Evolutionary conservation across 2,113 vertebrate species (phyloP).

Genomic region (Nasalis larvatus): DNA sequence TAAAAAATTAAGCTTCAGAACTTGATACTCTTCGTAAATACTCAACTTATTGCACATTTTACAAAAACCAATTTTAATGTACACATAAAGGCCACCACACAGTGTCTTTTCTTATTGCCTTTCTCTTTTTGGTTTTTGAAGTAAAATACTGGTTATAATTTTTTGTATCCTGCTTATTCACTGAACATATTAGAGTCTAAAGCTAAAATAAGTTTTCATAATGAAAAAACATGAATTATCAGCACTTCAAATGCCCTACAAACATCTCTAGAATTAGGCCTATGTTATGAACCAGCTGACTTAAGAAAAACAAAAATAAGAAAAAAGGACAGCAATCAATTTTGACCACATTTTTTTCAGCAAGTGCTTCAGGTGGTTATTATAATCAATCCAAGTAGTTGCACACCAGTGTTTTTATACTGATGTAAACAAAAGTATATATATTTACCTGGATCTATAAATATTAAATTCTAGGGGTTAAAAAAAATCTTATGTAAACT

Average conservation of each 20-base stretch:
- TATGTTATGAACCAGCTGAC: constrained; percentile 5
- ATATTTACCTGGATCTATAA: constrained; percentile 37
- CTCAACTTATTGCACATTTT: constrained; percentile 60
- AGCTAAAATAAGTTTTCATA: constrained; percentile 50
- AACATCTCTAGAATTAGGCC: constrained; percentile 38
- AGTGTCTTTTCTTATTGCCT: constrained; percentile 35
- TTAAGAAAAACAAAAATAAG: constrained; percentile 1
- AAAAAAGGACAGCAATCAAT: constrained; percentile 35
- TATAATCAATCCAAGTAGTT: constrained; percentile 54
- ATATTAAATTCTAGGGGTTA: constrained; percentile 59
- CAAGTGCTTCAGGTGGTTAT: constrained; percentile 31
- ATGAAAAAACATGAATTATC: constrained; percentile 41
- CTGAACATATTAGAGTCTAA: constrained; percentile 33
- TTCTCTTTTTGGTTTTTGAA: constrained; percentile 65
- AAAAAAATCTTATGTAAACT: constrained; percentile 64
- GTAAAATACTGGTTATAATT: constrained; percentile 45
- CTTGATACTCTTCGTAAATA: constrained; percentile 25
- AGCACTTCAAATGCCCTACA: constrained; percentile 53
- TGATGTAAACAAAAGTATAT: constrained; percentile 37
- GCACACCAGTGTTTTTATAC: constrained; percentile 43
- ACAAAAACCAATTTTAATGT: constrained; percentile 53
- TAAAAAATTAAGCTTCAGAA: constrained; percentile 31
- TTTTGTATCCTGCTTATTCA: constrained; percentile 52
- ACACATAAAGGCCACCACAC: constrained; percentile 36
- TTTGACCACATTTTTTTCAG: constrained; percentile 31